Base-by-base conservation (phyloP, 2,888 invertebrate genomes). In the Omphaloscelis lunosa region DNA sequence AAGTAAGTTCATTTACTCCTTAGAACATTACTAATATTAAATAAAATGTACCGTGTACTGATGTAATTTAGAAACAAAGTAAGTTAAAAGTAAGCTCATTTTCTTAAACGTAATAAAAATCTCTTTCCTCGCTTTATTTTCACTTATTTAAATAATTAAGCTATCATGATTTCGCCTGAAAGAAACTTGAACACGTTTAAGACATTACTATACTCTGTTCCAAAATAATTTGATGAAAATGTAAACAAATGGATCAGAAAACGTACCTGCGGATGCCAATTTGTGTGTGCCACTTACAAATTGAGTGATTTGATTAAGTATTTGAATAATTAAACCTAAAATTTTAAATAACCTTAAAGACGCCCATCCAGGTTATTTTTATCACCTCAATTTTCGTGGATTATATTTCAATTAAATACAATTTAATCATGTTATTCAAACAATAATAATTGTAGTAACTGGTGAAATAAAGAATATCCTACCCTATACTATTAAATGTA, bases 121-220 rank as follows among this genome's bases (percentile, higher is more conserved):
- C 41, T 78, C 51, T 72, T 17, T 8, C 45, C 45, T 72, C 45
- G 34, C 27, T 73, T 80, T 66, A 70, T 56, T 63, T 72, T 66
- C 45, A 39, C 66, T 66, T 23, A 80, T 79, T 66, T 79, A 61
- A 53, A 80, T 79, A 79, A 79, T 72, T 29, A 73, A 45, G 65
- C 59, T 29, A 53, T 80, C 34, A 48, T 53, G 53, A n/a, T 20
- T 66, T 56, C 11, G 20, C 73, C 15, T 65, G 20, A 72, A 53
- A 72, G 72, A 66, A 73, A 72, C 59, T 66, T 66, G 29, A 73
- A 27, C 59, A 65, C 23, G 53, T 59, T 78, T 15, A 72, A 27
- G 51, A 72, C 20, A 68, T 77, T 63, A 70, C 6, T 27, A 20
- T 20, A 48, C 20, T 48, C 23, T 29, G 66, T 23, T 48, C 15